Base-by-base conservation (phyloP, 2,888 invertebrate species). In the Phania funesta region DNA sequence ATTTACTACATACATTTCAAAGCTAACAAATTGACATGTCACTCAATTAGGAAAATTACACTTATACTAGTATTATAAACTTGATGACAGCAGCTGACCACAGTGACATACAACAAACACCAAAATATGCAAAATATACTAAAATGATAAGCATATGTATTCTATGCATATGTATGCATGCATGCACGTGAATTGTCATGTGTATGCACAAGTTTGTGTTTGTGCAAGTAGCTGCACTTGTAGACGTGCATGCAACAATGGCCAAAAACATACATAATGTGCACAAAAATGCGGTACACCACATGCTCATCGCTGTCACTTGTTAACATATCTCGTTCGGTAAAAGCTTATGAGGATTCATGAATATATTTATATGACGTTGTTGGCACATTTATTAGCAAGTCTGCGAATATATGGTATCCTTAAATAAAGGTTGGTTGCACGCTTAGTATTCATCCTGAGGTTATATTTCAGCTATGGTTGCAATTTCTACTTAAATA, bases 281-380 rank as follows among this genome's bases (percentile, higher is more conserved):
- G 68, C 78, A 74, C 76, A 80, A 84, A 68, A 78, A 78, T 83
- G 84, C 76, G 83, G 83, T 80, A n/a, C 74, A 70, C 79, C 80
- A 82, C 60, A 83, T 83, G 80, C 80, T 83, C 75, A 65, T 67
- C 78, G 78, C 78, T 78, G 83, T 76, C 83, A 83, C 58, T 62
- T 64, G 71, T 75, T 78, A 82, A 78, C 82, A 82, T 74, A 38
- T 75, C 58, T 78, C 22, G 65, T 73, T 73, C 41, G 68, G 50
- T 68, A 68, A 52, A 76, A 68, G 67, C 62, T 76, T 68, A 76
- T 76, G 68, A 68, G 68, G 5, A 76, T 76, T 68, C 38, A 68
- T n/a, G 35, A 64, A 50, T 26, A 44, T 35, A 44, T 65, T 48
- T 22, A 56, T 54, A n/a, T n/a, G 7, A 60, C 24, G 44, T 48